Percentiles rank a stretch among this genome's conserved stretches.
Conservation (phyloP, 2,797 vertebrate species). For the Podargus strigoides region DNA sequence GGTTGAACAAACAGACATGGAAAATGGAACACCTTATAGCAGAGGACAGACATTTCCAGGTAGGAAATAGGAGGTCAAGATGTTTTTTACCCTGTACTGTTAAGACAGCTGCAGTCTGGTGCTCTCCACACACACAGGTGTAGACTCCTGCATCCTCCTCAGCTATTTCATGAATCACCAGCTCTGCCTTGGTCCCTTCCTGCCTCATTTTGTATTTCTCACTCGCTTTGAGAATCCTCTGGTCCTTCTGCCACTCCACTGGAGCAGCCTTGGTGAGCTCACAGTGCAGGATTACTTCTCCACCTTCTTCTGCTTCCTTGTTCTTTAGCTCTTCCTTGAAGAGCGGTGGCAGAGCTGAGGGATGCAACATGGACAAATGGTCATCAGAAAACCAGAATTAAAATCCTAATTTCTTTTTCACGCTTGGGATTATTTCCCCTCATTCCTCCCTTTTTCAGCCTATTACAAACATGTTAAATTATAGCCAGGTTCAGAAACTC, state of each 20-base stretch:
- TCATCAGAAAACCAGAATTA: background rate
- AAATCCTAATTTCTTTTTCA: background rate
- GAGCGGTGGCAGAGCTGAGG: slow-evolving; percentile 75
- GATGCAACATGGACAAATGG: background rate
- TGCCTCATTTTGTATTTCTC: slow-evolving; percentile 76
- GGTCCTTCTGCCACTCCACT: slow-evolving; percentile 79
- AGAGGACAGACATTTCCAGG: background rate
- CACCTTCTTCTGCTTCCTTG: slow-evolving; percentile 53
- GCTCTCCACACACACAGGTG: slow-evolving; percentile 53
- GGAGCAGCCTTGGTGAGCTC: slow-evolving; percentile 71
- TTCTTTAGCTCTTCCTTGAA: slow-evolving; percentile 72
- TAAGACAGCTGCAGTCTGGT: slow-evolving; percentile 33
- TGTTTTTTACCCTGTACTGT: slow-evolving; percentile 45
- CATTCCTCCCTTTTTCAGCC: background rate
- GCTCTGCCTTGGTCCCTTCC: slow-evolving; percentile 74
- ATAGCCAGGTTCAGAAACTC: background rate
- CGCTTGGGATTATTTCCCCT: background rate
- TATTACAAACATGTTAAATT: fast-evolving
- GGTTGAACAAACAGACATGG: background rate
- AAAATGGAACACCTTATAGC: fast-evolving
- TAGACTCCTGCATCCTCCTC: slow-evolving; percentile 51
- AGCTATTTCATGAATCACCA: slow-evolving; percentile 32
- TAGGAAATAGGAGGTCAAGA: background rate
- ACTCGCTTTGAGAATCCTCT: slow-evolving; percentile 58
- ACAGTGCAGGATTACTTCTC: slow-evolving; percentile 14